A percentile compares a stretch with the other conserved stretches of the same genome.
Conservation (phyloP, 1,140 invertebrate species). For the Hypsibius dujardini region DNA sequence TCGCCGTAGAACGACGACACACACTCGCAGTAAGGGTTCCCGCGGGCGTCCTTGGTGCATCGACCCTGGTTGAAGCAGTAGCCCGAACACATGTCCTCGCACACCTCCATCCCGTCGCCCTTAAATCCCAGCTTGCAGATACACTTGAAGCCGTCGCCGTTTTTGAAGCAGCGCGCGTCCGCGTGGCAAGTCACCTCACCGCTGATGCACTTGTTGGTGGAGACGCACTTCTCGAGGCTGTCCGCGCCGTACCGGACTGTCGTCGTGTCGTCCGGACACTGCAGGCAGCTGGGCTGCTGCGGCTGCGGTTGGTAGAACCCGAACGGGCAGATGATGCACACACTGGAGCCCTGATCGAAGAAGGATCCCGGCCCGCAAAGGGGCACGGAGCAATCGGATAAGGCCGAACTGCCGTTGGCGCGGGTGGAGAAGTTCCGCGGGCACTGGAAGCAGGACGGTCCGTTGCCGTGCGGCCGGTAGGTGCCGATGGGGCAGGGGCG, state of each 20-base stretch:
- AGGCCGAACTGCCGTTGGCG: too few relatives aligned
- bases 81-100: conserved; percentile 59
- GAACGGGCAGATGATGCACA: conserved; percentile 69
- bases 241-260: conserved; percentile 55
- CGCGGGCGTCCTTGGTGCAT: conserved; percentile 64
- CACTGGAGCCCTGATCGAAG: too few relatives aligned
- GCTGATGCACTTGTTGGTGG: conserved; percentile 29
- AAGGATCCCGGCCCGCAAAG: too few relatives aligned
- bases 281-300: conserved; percentile 64
- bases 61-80: conserved; percentile 78
- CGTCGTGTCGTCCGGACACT: conserved; percentile 77
- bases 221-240: conserved; percentile 12
- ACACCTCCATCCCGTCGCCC: conserved; percentile 38
- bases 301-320: conserved; percentile 78
- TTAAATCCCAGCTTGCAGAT: conserved; percentile 85
- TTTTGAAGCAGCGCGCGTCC: conserved; percentile 70
- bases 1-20: conserved; percentile 74
- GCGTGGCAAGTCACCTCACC: conserved; percentile 64
- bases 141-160: conserved; percentile 68
- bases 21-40: conserved; percentile 65
- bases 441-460: too few relatives aligned
- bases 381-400: too few relatives aligned
- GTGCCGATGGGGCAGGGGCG: too few relatives aligned
- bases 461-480: too few relatives aligned
- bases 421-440: too few relatives aligned